Percentiles rank a stretch among this genome's conserved stretches.
These are phyloP conservation scores for Protobothrops mucrosquamatus DNA, from an alignment of 2,113 vertebrate genomes.

Conservation along the genomic window DNA sequence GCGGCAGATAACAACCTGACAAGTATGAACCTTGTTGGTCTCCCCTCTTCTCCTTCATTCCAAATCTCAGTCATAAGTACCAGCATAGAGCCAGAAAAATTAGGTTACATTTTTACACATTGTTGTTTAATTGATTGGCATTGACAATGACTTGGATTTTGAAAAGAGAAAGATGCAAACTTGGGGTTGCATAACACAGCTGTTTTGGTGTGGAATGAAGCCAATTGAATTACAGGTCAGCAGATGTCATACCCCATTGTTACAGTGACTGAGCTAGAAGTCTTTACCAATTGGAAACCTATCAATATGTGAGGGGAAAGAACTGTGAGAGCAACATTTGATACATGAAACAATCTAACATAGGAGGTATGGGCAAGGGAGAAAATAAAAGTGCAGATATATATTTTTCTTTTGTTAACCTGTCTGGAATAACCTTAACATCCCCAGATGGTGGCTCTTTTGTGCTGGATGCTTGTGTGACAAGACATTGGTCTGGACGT, in stretches of 20 bases:
- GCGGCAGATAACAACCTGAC: background rate
- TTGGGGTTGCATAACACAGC: background rate
- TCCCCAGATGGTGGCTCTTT: too few relatives aligned
- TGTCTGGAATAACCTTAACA: too few relatives aligned
- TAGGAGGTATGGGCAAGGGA: too few relatives aligned
- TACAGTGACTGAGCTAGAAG: background rate
- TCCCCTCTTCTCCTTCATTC: background rate
- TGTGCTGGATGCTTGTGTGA: too few relatives aligned
- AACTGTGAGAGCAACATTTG: too few relatives aligned
- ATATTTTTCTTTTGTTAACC: too few relatives aligned
- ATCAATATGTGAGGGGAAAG: background rate
- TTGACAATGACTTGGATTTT: background rate
- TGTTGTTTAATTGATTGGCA: background rate
- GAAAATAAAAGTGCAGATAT: too few relatives aligned
- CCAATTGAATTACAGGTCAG: too few relatives aligned
- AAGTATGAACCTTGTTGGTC: background rate
- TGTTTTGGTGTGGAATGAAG: too few relatives aligned
- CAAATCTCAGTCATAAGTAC: background rate
- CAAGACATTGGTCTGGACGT: too few relatives aligned
- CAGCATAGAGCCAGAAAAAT: background rate
- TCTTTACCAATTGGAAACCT: background rate
- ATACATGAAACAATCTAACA: too few relatives aligned
- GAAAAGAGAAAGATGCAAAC: background rate
- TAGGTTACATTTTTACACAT: background rate
- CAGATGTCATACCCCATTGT: too few relatives aligned